phyloP scores from a whole-genome alignment of 1,140 invertebrate genomes.

The Argopecten irradians region DNA sequence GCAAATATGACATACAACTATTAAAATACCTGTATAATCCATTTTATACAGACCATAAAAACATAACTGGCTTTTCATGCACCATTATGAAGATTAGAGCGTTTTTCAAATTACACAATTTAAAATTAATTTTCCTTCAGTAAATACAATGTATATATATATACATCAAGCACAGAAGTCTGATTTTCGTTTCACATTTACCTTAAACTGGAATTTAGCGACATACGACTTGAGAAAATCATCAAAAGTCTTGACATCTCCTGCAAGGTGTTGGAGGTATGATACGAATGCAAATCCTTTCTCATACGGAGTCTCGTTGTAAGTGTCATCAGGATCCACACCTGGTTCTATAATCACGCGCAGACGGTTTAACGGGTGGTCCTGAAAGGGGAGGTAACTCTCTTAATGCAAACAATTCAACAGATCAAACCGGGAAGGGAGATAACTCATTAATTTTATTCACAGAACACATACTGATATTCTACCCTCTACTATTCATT shows the following conservation, averaged over 20 bases:
- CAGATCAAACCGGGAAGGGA: too few relatives aligned
- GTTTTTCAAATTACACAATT: too few relatives aligned
- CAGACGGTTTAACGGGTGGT: conserved; percentile 58
- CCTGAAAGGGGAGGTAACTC: conserved; percentile 33
- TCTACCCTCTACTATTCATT: too few relatives aligned
- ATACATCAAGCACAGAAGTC: background rate
- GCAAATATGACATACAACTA: background rate
- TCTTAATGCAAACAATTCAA: too few relatives aligned
- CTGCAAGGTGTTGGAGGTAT: conserved; percentile 59
- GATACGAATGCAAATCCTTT: conserved; percentile 63
- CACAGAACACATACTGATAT: too few relatives aligned
- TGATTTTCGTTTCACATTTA: conserved; percentile 19
- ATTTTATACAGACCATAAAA: background rate
- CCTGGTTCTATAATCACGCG: conserved; percentile 62
- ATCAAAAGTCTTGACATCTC: conserved; percentile 59
- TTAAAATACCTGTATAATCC: too few relatives aligned
- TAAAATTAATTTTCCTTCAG: too few relatives aligned
- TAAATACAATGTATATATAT: too few relatives aligned
- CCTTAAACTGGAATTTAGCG: conserved; percentile 61
- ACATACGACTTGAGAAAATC: conserved; percentile 63
- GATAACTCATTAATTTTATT: too few relatives aligned
- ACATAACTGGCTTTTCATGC: background rate
- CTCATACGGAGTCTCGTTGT: conserved; percentile 68
- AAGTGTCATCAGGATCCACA: conserved; percentile 64
- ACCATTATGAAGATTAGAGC: background rate